Conservation (phyloP, 2,113 vertebrate genomes). For the Camelus dromedarius region DNA sequence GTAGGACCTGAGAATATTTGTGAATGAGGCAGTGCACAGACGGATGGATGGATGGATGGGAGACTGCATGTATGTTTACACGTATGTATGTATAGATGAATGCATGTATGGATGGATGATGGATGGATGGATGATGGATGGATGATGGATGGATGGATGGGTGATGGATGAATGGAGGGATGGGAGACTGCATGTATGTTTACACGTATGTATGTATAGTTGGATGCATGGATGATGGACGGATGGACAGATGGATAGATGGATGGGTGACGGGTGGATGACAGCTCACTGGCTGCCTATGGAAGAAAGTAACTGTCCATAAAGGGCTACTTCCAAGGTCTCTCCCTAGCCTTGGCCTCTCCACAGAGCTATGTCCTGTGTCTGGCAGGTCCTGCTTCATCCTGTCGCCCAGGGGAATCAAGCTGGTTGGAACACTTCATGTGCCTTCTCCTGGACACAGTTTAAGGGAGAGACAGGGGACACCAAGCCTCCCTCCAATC, state of each 20-base stretch:
- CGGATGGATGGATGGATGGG: neutral
- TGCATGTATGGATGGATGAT: fast-evolving
- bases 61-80: neutral
- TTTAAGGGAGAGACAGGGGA: neutral
- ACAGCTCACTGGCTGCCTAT: neutral
- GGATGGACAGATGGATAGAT: no score
- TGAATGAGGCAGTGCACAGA: neutral
- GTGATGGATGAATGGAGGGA: no score
- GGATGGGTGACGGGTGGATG: neutral
- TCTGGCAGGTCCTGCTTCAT: neutral
- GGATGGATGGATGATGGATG: no score
- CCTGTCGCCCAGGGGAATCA: neutral
- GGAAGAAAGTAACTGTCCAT: neutral
- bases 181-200: no score
- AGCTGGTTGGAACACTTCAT: neutral
- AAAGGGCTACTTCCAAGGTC: neutral
- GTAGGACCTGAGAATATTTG: neutral
- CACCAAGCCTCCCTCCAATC: neutral
- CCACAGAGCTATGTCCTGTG: neutral
- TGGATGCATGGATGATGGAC: no score
- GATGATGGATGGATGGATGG: neutral
- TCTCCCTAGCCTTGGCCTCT: neutral
- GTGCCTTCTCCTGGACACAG: neutral
- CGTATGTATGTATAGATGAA: neutral
- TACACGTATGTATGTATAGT: no score